Percentiles rank a stretch among this genome's conserved stretches.
Evolutionary conservation across 2,888 invertebrate genomes (phyloP).

Genomic region (Platycnemis pennipes): DNA sequence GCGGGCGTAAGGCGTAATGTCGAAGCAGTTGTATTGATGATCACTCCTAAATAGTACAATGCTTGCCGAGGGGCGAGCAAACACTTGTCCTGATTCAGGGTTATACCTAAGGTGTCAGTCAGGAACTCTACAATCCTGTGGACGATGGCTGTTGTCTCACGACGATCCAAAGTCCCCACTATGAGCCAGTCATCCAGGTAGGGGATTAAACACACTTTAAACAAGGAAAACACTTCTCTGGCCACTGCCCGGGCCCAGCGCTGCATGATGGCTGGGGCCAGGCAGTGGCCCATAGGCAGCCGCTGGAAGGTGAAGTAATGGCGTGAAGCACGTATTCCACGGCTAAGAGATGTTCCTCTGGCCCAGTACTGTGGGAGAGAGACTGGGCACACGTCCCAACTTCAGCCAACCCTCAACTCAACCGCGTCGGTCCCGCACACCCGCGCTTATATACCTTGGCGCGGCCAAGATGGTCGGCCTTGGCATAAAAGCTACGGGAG

Average conservation of each 20-base stretch:
- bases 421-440: too few species aligned
- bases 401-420: too few species aligned
- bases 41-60: neutral
- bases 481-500: too few species aligned
- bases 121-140: neutral
- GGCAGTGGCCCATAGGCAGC: too few species aligned
- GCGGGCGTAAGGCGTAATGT: neutral
- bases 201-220: neutral
- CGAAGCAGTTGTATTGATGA: neutral
- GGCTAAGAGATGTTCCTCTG: too few species aligned
- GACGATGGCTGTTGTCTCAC: neutral
- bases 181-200: neutral
- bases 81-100: neutral
- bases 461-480: too few species aligned
- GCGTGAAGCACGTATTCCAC: too few species aligned
- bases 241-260: neutral
- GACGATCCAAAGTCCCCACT: neutral
- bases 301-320: too few species aligned
- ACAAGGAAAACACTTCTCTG: neutral
- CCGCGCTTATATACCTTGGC: too few species aligned
- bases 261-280: neutral
- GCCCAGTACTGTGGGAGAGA: too few species aligned
- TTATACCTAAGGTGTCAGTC: neutral
- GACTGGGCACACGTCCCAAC: too few species aligned
- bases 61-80: neutral